Conservation (phyloP, 2,113 vertebrate species). For the Megaceryle maxima region DNA sequence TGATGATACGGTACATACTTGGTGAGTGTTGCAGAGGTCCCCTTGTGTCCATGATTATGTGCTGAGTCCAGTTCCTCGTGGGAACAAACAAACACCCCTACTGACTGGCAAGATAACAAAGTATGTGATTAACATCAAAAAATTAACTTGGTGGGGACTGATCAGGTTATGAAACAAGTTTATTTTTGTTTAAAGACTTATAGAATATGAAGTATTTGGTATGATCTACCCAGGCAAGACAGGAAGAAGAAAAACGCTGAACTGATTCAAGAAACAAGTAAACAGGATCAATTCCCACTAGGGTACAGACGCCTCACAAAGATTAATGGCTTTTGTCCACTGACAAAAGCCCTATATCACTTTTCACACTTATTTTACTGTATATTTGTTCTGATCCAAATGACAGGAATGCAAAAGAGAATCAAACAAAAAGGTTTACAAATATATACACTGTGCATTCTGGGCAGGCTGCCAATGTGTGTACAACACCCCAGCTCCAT, state of each 20-base stretch:
- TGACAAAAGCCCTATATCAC: neutral
- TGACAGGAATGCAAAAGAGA: neutral
- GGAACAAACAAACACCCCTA: neutral
- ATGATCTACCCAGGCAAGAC: neutral
- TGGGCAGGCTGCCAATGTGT: neutral
- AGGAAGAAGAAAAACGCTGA: neutral
- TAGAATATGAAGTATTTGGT: neutral
- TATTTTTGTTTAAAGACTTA: neutral
- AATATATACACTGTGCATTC: neutral
- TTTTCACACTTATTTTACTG: neutral
- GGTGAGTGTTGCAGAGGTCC: no score
- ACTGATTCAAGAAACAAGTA: neutral
- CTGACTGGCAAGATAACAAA: neutral
- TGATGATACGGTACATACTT: no score
- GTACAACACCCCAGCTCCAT: neutral
- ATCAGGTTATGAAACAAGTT: neutral
- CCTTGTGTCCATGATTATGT: no score
- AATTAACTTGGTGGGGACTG: neutral
- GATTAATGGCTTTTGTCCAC: neutral
- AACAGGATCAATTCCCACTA: neutral
- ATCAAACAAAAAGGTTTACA: neutral
- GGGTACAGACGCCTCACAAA: neutral
- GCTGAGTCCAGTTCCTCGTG: no score
- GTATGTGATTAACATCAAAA: neutral
- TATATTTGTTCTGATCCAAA: neutral